phyloP scores from a whole-genome alignment of 2,888 invertebrate genomes.

The Oxyteleia sp. region DNA sequence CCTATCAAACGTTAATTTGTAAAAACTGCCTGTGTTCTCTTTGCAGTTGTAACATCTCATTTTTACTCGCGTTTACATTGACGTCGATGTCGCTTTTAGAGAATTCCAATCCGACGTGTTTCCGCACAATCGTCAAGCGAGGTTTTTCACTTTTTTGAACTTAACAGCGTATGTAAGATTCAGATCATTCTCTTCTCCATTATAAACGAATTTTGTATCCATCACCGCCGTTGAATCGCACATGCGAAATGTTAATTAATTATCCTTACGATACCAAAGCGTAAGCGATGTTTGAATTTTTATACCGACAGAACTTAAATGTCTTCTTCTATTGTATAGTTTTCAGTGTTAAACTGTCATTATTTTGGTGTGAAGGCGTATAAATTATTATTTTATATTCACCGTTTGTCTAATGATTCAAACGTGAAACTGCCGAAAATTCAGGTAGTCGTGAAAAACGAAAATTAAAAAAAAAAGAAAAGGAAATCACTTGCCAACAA shows the following conservation, averaged over 20 bases:
- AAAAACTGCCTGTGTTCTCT: constrained; percentile 37
- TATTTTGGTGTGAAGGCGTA: constrained; percentile 16
- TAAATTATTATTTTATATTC: constrained; percentile 41
- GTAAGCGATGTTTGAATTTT: constrained; percentile 21
- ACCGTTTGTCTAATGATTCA: background rate
- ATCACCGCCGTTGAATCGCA: constrained; percentile 25
- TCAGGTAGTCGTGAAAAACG: constrained; percentile 37
- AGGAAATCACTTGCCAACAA: constrained; percentile 48
- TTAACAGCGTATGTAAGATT: background rate
- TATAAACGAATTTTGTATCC: constrained; percentile 15
- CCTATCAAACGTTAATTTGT: constrained; percentile 47
- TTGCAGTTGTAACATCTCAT: constrained; percentile 21
- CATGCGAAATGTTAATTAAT: constrained; percentile 2
- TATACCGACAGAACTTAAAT: constrained; percentile 9
- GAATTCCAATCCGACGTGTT: background rate
- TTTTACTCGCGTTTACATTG: constrained; percentile 18
- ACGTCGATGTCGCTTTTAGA: constrained; percentile 1
- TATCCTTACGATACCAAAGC: background rate
- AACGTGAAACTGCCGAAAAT: constrained; percentile 47
- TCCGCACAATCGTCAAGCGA: constrained; percentile 14
- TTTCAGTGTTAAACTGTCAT: constrained; percentile 35
- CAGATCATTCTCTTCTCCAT: constrained; percentile 12
- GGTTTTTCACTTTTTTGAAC: constrained; percentile 6
- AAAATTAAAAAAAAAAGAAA: no score
- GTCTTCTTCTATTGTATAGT: background rate